phyloP scores from a whole-genome alignment of 2,888 invertebrate species.

The Clostera curtula region DNA sequence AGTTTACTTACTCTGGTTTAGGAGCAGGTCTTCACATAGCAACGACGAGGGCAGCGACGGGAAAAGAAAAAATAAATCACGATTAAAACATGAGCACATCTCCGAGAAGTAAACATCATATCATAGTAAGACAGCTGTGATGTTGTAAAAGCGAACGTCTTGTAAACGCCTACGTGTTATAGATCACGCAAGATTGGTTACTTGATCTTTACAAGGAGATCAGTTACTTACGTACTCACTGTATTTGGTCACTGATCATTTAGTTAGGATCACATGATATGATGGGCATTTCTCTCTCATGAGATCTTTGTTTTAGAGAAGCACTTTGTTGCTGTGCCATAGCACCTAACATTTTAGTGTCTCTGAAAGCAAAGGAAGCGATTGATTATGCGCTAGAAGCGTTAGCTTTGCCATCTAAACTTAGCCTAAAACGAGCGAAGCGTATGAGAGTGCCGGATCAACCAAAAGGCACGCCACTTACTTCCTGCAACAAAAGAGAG shows the following conservation, averaged over 20 bases:
- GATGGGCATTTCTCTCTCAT: slow-evolving; percentile 36
- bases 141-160: slow-evolving; percentile 37
- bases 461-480: slow-evolving; percentile 72
- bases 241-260: slow-evolving; percentile 33
- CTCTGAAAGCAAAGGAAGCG: slow-evolving; percentile 61
- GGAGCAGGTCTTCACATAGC: slow-evolving; percentile 77
- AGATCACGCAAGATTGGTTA: slow-evolving; percentile 20
- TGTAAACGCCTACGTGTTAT: slow-evolving; percentile 19
- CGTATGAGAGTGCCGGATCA: slow-evolving; percentile 65
- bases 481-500: slow-evolving; percentile 76
- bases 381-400: slow-evolving; percentile 58
- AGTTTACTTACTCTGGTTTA: slow-evolving; percentile 79
- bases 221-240: slow-evolving; percentile 40
- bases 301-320: slow-evolving; percentile 38
- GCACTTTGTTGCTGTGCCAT: slow-evolving; percentile 33
- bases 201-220: slow-evolving; percentile 28
- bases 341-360: slow-evolving; percentile 36
- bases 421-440: slow-evolving; percentile 63
- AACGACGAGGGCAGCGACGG: slow-evolving; percentile 51
- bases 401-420: slow-evolving; percentile 51
- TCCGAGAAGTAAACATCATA: slow-evolving; percentile 25
- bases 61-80: slow-evolving; percentile 46
- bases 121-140: slow-evolving; percentile 33
- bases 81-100: slow-evolving; percentile 40
- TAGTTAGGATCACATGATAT: slow-evolving; percentile 21